A percentile compares a stretch with the other conserved stretches of the same genome.
Evolutionary conservation across 2,797 vertebrate species (phyloP).

Genomic region (Poecilia wingei): DNA sequence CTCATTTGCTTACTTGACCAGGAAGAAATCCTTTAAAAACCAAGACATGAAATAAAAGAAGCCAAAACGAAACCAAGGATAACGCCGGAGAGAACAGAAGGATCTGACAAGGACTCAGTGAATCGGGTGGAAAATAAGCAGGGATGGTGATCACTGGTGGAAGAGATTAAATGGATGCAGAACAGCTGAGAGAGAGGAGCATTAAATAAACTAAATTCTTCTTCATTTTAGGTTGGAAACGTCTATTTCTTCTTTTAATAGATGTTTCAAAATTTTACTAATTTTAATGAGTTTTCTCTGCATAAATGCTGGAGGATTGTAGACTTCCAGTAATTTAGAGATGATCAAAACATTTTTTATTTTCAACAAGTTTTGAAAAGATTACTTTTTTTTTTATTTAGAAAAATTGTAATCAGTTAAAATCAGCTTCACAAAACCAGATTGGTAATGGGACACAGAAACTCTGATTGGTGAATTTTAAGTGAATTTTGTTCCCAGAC

Average conservation of each 20-base stretch:
- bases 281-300: no score
- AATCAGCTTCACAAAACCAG: background rate
- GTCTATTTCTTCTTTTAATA: background rate
- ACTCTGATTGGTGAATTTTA: background rate
- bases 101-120: background rate
- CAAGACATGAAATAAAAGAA: background rate
- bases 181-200: background rate
- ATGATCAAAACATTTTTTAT: background rate
- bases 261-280: no score
- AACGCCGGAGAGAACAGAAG: background rate
- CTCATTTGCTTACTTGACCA: background rate
- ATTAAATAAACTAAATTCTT: background rate
- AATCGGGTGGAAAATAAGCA: background rate
- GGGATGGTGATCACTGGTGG: background rate
- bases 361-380: background rate
- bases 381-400: no score
- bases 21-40: background rate
- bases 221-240: background rate
- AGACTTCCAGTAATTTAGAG: background rate
- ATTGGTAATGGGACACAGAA: background rate
- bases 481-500: background rate
- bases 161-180: background rate
- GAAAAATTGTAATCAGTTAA: background rate
- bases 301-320: background rate
- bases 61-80: background rate